Evolutionary conservation across 2,888 invertebrate species (phyloP).

Genomic region (Cephus nigrinus): DNA sequence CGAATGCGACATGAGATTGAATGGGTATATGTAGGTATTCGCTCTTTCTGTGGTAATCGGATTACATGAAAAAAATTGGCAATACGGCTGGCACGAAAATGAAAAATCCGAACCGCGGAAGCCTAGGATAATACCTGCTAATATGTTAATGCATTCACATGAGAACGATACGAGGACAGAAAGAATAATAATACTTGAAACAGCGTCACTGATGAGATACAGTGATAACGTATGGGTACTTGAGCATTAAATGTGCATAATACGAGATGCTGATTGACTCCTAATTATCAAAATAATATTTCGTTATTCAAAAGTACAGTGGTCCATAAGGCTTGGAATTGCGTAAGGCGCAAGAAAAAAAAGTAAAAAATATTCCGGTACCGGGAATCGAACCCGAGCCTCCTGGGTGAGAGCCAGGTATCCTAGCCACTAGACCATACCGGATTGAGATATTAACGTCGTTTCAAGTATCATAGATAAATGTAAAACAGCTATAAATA

Average conservation of each 20-base stretch:
- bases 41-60: constrained; percentile 40
- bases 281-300: neutral
- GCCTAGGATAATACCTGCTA: neutral
- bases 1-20: constrained; percentile 45
- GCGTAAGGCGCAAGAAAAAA: neutral
- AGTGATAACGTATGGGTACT: neutral
- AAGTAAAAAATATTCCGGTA: constrained; percentile 40
- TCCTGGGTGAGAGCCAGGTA: constrained; percentile 74
- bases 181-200: neutral
- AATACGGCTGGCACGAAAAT: constrained; percentile 24
- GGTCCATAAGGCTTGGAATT: neutral
- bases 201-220: neutral
- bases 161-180: neutral
- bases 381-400: constrained; percentile 72
- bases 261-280: no score
- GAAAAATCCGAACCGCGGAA: neutral
- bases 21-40: constrained; percentile 31
- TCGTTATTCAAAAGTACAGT: neutral
- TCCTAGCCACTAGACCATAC: constrained; percentile 73
- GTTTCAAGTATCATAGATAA: no score
- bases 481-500: no score
- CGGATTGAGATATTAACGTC: neutral
- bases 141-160: neutral
- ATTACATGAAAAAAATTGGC: constrained; percentile 48
- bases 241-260: neutral